Evolutionary conservation across 2,888 invertebrate species (phyloP), one percentile per base, ranked within the genome.

Genomic region (Allophyes oxyacanthae): DNA sequence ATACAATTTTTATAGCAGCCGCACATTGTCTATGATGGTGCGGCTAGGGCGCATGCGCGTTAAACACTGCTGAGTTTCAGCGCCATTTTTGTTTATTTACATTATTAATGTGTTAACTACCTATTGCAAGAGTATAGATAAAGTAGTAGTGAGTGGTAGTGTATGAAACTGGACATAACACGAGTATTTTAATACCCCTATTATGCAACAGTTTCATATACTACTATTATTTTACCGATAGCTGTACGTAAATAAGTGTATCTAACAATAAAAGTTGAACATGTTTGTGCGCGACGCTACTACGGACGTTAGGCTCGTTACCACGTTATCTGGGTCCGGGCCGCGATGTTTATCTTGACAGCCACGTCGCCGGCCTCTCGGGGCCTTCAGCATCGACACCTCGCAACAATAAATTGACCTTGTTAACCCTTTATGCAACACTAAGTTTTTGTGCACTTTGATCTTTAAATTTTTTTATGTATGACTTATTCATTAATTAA

Each of bases 281-380:
- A 36, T 44, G 50, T 87, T 57, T 79, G 83, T 69, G 52, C 70
- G 54, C 78, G 80, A 79, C 40, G 76, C 82, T 89, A 88, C 88
- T 78, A 78, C 83, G 81, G 84, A 86, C 86, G 87, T 86, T 84
- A 80, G 83, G 82, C 87, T 89, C 87, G 89, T 89, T 91, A 85
- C 86, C 84, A 81, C 82, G 85, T 88, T 89, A 91, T 90, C 89
- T 83, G 77, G 79, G 68, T 68, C 76, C 78, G 73, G 70, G 74
- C 77, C 66, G 82, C 76, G 92, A 92, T 92, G 79, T 63, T 84
- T 87, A 91, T 92, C 91, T 87, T 82, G 90, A 91, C 88, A 84
- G 86, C 81, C 84, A 79, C 84, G 84, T 81, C 85, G 85, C 86
- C 88, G 90, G 88, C 86, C 86, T 87, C 86, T 82, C 64, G 75